Percentiles rank a stretch among this genome's conserved stretches.
phyloP scores from a whole-genome alignment of 1,140 invertebrate genomes.

The Ceratina japonica region DNA sequence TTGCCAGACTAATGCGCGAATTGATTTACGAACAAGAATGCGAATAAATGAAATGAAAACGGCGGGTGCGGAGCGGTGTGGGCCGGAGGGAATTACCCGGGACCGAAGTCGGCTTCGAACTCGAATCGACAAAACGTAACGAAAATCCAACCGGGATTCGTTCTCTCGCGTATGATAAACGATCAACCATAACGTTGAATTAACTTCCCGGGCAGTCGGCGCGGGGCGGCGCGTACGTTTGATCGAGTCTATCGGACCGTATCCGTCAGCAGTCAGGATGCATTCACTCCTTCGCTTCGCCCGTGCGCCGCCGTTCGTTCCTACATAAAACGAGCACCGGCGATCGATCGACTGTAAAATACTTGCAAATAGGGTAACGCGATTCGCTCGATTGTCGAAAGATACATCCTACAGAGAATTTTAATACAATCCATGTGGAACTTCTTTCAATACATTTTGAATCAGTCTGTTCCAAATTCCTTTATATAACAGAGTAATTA shows the following conservation, averaged over 20 bases:
- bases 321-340: not conserved
- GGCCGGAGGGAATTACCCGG: not conserved
- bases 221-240: constrained; percentile 38
- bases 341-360: constrained; percentile 47
- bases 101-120: constrained; percentile 33
- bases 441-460: too few species aligned
- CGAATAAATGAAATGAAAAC: too few species aligned
- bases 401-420: too few species aligned
- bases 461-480: too few species aligned
- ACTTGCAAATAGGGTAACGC: constrained; percentile 33
- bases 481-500: too few species aligned
- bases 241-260: constrained; percentile 54
- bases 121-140: constrained; percentile 28
- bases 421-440: too few species aligned
- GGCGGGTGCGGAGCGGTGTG: too few species aligned
- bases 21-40: too few species aligned
- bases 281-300: constrained; percentile 34
- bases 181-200: constrained; percentile 54
- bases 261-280: constrained; percentile 40
- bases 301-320: not conserved
- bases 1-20: too few species aligned
- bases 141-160: constrained; percentile 13
- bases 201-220: constrained; percentile 41
- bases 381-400: constrained; percentile 12
- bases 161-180: constrained; percentile 54